Evolutionary conservation across 2,888 invertebrate species (phyloP), one percentile per base, ranked within the genome.

Genomic region (Drepanosiphum platanoidis): DNA sequence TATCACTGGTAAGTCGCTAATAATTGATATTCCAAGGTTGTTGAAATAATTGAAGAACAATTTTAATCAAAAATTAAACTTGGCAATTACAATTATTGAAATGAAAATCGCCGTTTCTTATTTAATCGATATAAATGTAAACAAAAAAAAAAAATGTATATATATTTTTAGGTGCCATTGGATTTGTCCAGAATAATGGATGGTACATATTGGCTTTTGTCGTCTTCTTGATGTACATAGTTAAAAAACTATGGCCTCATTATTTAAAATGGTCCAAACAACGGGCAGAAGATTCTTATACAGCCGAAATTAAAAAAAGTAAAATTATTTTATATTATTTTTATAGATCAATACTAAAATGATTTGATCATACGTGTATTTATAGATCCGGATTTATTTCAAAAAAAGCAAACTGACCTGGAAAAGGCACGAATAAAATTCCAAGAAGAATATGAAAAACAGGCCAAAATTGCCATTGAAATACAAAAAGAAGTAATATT

Each of bases 401-500:
- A 84, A 75, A 66, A 68, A 84, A 84, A 84, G 68, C 77, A 77
- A 84, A 68, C 77, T 22, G 84, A 84, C 30, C 39, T 84, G 68
- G 36, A 84, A 77, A 84, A 77, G n/a, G 75, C 84, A 18, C 7
- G 84, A 68, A 18, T 39, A 8, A 84, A 84, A 77, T 84, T 84
- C 36, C 84, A 84, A 68, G 84, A 84, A 58, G 84, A 84, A 32
- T 84, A 84, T 39, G 84, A 84, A 22, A 84, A 70, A 34, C 77
- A 84, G 9, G 84, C 84, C 0, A 84, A 84, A 58, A 52, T 84
- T 18, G 77, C 84, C 39, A 34, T 84, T 13, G 84, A 84, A 77
- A 84, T 70, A 77, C 84, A 84, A 84, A 84, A 84, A 77, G 77
- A 84, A 77, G 84, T 84, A 84, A 15, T 22, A 58, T 58, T 30